Evolutionary conservation across 2,113 vertebrate species (phyloP).

Genomic region (Labeo catla): DNA sequence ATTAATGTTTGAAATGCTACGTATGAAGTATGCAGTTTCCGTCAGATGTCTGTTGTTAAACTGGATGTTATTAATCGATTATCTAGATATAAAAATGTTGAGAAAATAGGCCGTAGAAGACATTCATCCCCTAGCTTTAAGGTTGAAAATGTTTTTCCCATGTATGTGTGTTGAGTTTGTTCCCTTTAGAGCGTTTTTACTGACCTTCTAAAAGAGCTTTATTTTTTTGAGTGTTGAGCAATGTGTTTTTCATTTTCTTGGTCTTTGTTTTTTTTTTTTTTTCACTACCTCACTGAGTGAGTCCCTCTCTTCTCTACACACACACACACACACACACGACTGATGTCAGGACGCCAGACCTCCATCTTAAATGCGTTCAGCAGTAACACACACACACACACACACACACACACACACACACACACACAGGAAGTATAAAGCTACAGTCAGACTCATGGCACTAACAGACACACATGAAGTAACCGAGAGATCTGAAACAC

Average conservation of each 20-base stretch:
- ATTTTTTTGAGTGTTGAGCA: background rate
- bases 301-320: background rate
- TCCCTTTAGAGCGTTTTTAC: background rate
- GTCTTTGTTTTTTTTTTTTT: background rate
- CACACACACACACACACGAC: background rate
- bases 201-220: background rate
- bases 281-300: background rate
- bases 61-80: too few species aligned
- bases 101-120: background rate
- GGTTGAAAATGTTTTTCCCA: background rate
- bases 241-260: constrained; percentile 9
- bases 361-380: constrained; percentile 15
- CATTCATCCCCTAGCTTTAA: background rate
- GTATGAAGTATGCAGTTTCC: background rate
- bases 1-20: background rate
- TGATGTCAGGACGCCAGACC: constrained; percentile 2
- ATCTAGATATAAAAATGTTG: too few species aligned
- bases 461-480: background rate
- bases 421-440: background rate
- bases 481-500: background rate
- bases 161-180: background rate
- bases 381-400: background rate
- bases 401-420: background rate
- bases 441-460: background rate
- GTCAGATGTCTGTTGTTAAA: background rate